These are phyloP conservation scores for Meandrusa payeni DNA, from an alignment of 2,888 invertebrate genomes.

Conservation along the genomic window DNA sequence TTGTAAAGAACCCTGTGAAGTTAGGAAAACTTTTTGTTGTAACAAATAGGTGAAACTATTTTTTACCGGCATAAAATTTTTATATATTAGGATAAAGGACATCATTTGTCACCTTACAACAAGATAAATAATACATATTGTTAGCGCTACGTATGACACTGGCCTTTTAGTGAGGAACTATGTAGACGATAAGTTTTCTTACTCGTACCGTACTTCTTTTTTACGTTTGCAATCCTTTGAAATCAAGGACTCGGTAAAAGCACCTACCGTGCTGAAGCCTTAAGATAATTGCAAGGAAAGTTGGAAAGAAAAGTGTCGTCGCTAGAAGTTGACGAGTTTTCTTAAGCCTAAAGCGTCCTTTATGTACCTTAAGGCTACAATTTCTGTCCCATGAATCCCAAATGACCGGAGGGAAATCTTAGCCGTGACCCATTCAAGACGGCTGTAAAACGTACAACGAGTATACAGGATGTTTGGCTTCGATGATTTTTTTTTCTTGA, in stretches of 20 bases:
- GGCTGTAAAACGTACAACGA: constrained; percentile 50
- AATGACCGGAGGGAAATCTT: constrained; percentile 81
- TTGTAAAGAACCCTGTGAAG: too few species aligned
- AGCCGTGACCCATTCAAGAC: constrained; percentile 76
- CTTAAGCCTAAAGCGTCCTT: constrained; percentile 74
- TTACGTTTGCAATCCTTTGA: not conserved
- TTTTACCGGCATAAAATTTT: too few species aligned
- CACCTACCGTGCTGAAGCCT: constrained; percentile 44
- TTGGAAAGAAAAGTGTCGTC: constrained; percentile 43
- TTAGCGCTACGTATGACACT: too few species aligned
- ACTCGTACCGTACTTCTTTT: not conserved
- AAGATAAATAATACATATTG: too few species aligned
- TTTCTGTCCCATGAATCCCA: constrained; percentile 78
- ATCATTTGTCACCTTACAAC: too few species aligned
- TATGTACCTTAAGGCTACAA: constrained; percentile 77
- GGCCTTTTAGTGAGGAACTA: too few species aligned
- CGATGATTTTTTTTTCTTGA: constrained; percentile 32
- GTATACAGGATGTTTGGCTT: constrained; percentile 34
- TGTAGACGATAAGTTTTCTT: not conserved
- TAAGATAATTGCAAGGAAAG: constrained; percentile 57
- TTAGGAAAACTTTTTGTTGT: too few species aligned
- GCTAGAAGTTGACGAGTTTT: constrained; percentile 61
- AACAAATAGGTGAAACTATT: too few species aligned
- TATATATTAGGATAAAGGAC: too few species aligned
- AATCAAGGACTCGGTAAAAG: constrained; percentile 41